Base-by-base conservation (phyloP, 1,140 invertebrate genomes). In the Procambarus virginalis region DNA sequence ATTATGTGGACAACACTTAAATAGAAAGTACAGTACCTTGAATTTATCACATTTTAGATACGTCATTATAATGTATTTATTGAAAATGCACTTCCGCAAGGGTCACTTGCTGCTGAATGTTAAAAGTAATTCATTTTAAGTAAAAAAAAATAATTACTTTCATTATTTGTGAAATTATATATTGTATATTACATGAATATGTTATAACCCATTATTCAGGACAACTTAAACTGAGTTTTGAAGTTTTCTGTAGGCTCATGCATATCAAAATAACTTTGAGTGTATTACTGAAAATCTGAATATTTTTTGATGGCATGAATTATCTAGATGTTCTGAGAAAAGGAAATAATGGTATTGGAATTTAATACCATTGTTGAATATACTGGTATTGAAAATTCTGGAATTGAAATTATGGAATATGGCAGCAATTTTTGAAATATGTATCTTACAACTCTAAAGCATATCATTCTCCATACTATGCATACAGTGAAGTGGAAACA, bases 201-300 rank as follows among this genome's bases (percentile, higher is more conserved):
- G 34, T 34, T 34, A 34, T 34, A 34, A 34, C 34, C 34, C 34
- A 34, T 34, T 34, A 34, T 34, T 34, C 34, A 34, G 34, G 34
- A 34, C 34, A 34, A 34, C 34, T 58, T 12, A 8, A 58, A 8
- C 55, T 68, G 12, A 17, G 64, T 10, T 68, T 68, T 10, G 64
- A 68, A 68, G 64, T 68, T 17, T 17, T 68, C 10, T 68, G 64
- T 68, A 17, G 10, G 20, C 10, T 17, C 17, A 49, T 49, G 77
- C 77, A 78, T 78, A 78, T 78, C 77, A 78, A 78, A 51, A 78
- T 78, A 78, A 58, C 12, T 58, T 58, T 9, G 51, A 78, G 51
- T 22, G 77, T 20, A 78, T 48, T 20, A 78, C 48, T 49, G 20
- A 49, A 51, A 45, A 78, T 78, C 14, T 49, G 12, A 78, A 78